Evolutionary conservation across 2,888 invertebrate genomes (phyloP), one percentile per base, ranked within the genome.

Genomic region (Teinopalpus imperialis): DNA sequence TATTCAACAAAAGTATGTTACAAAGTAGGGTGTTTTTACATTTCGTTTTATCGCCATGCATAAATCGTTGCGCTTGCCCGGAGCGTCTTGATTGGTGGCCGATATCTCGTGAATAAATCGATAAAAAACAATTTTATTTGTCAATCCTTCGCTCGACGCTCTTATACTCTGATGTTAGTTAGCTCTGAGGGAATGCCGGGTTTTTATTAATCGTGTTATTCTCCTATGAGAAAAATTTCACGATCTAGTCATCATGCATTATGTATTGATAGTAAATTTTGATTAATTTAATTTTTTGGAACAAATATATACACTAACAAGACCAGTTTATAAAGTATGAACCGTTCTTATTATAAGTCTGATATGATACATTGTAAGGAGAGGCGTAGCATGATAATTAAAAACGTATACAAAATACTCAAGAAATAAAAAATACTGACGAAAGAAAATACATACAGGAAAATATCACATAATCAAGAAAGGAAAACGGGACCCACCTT

Each of bases 41-140:
- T 9, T 18, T 35, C 10, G 35, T 24, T 42, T 24, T 18, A 26
- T 24, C 10, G 10, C 2, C 5, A 26, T n/a, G 21, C 23, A 35
- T 29, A 43, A 27, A 27, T 24, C 26, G 13, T 36, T 10, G 1
- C 4, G 4, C 14, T 30, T 4, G 14, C n/a, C 12, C n/a, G 29
- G 5, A 23, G 27, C 18, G 21, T 21, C 27, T 35, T 13, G 29
- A 36, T 35, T 5, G 29, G 3, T 16, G 6, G 1, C 16, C 18
- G 34, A 29, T 43, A 14, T 29, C 13, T 14, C 4, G 27, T 9
- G 7, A 20, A 29, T 36, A 43, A 36, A 43, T 43, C 21, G n/a
- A 27, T 14, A 36, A 29, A 43, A 12, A 35, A 18, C 10, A 13
- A 23, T 36, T 23, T 9, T 8, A 26, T 34, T 26, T 18, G 16